A percentile compares a stretch with the other conserved stretches of the same genome.
phyloP scores from a whole-genome alignment of 2,113 vertebrate species.

The Oplegnathus fasciatus region DNA sequence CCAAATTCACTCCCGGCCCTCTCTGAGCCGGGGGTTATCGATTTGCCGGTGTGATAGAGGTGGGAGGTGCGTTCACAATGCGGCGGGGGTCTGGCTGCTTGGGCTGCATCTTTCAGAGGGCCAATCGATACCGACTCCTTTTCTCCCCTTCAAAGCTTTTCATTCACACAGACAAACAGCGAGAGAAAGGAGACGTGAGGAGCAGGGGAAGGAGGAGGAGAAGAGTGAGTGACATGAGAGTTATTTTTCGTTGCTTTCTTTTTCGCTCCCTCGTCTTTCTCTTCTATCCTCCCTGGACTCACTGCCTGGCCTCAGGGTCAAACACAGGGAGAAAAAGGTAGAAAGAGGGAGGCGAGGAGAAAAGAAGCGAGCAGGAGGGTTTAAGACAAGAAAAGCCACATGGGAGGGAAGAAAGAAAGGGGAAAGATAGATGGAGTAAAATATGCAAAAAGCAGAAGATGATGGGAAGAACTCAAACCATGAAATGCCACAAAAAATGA shows the following conservation, averaged over 20 bases:
- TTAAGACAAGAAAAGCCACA: slow-evolving; percentile 7
- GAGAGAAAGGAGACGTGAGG: slow-evolving; percentile 71
- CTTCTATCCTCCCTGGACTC: slow-evolving; percentile 44
- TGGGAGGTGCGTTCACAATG: slow-evolving; percentile 75
- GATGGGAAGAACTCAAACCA: neutral
- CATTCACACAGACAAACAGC: slow-evolving; percentile 78
- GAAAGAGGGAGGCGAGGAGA: neutral
- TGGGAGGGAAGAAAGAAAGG: neutral
- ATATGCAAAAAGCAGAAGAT: neutral
- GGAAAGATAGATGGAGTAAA: neutral
- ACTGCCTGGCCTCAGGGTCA: slow-evolving; percentile 45
- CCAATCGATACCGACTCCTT: slow-evolving; percentile 78
- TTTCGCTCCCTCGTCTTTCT: slow-evolving; percentile 25
- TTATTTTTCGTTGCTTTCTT: slow-evolving; percentile 21
- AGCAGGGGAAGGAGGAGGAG: slow-evolving; percentile 36
- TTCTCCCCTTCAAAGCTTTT: slow-evolving; percentile 83
- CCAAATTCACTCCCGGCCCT: slow-evolving; percentile 33
- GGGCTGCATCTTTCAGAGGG: slow-evolving; percentile 81
- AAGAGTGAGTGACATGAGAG: slow-evolving; percentile 63
- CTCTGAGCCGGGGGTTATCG: slow-evolving; percentile 70
- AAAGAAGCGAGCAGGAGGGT: neutral
- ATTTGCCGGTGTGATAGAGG: slow-evolving; percentile 72
- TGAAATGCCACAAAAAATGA: neutral
- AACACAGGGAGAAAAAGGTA: neutral
- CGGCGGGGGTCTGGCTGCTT: slow-evolving; percentile 71